Evolutionary conservation across 2,797 vertebrate genomes (phyloP).

Genomic region (Notamacropus eugenii): DNA sequence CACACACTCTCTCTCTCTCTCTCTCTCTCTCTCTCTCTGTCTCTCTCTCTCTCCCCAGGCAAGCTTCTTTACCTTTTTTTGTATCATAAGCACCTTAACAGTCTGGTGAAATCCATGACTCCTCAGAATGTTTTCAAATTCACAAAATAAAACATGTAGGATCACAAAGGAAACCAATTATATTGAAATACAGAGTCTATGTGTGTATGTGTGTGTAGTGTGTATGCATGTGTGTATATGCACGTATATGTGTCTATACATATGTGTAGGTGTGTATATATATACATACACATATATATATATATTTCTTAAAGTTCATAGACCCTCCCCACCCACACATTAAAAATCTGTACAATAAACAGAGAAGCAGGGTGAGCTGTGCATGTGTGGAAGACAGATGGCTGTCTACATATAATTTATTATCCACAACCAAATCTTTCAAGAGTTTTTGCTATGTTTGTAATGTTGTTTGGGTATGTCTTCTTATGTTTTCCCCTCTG

Average conservation of each 20-base stretch:
- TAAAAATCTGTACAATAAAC: background rate
- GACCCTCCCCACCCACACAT: background rate
- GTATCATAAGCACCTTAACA: background rate
- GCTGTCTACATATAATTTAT: background rate
- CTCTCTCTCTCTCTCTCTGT: too few relatives aligned
- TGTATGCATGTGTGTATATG: too few relatives aligned
- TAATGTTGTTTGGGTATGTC: background rate
- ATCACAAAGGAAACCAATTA: background rate
- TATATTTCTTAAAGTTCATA: background rate
- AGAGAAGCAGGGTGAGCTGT: background rate
- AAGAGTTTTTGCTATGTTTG: background rate
- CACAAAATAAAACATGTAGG: background rate
- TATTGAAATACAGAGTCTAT: background rate
- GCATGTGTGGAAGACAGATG: background rate
- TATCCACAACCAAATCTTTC: background rate
- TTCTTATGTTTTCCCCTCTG: background rate
- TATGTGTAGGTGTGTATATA: too few relatives aligned
- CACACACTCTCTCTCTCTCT: too few relatives aligned
- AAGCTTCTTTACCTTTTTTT: background rate
- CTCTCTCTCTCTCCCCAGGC: background rate
- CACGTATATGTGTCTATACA: background rate
- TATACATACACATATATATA: too few relatives aligned
- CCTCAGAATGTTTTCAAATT: background rate
- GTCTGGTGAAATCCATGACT: background rate
- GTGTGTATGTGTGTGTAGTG: rapidly evolving